Base-by-base conservation (phyloP, 2,797 vertebrate genomes). In the Spondyliosoma cantharus region DNA sequence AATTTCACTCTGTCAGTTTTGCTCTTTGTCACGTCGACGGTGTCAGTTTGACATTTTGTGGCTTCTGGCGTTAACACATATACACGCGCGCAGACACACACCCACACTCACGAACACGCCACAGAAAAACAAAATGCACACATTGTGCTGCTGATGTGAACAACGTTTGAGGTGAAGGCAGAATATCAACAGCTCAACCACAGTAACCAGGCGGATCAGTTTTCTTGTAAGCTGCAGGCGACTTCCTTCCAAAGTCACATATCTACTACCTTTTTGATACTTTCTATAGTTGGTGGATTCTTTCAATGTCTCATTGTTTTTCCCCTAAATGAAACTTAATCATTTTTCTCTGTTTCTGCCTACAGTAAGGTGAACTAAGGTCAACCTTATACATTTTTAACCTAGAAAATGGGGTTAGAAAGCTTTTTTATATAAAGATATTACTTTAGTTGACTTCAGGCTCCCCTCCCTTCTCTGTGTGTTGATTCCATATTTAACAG, bases 181-280 rank as follows among this genome's bases (percentile, higher is more conserved):
- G 32, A 76, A 71, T 62, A 70, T 73, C 50, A 73, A 63, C 71
- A 74, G 32, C 29, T 67, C 6, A 76, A 76, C 87, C 89, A 77
- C 86, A 90, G 50, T 9, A 64, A 72, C 43, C 4, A 49, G 27
- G 5, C 67, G 63, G 29, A 82, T 82, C 42, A 46, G 9, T 79
- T 90, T 94, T 93, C 90, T 90, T 90, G 85, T 92, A 92, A 93
- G 25, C 75, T 79, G 86, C 74, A 67, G 67, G 86, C 43, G 70
- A 76, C 74, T 89, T 93, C 83, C 79, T 64, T 84, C 45, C 49
- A 78, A 68, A 57, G 43, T 60, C 15, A 72, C 22, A 54, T 62
- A 8, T 65, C 7, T 61, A 2, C 22, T 52, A 17, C 71, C 78
- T 83, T 66, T 81, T 42, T 71, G 14, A 71, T 69, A 73, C 54